A percentile compares a stretch with the other conserved stretches of the same genome.
Conservation (phyloP, 2,888 invertebrate species). For the Nephrotoma flavescens region DNA sequence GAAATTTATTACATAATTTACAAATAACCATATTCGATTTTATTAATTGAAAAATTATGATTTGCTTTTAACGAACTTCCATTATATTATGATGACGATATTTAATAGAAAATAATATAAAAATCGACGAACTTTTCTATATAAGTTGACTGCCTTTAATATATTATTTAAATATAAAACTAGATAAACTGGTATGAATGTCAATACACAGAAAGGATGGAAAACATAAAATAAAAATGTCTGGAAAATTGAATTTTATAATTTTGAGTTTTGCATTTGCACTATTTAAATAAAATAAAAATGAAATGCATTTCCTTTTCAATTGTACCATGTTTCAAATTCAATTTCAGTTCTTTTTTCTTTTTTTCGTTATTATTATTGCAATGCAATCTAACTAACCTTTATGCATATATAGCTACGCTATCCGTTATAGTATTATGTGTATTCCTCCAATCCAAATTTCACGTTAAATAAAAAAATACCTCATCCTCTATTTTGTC, state of each 20-base stretch:
- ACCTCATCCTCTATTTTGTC: neutral
- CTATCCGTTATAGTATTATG: neutral
- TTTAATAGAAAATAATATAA: too few species aligned
- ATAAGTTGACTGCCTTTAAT: neutral
- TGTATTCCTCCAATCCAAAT: neutral
- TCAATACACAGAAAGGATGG: neutral
- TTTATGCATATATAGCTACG: neutral
- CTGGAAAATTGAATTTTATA: neutral
- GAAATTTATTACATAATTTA: too few species aligned
- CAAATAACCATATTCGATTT: too few species aligned
- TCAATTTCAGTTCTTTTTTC: neutral
- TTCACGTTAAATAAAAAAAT: neutral
- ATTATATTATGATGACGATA: too few species aligned
- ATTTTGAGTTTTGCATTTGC: neutral
- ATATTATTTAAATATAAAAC: neutral
- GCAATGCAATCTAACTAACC: neutral
- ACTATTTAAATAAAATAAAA: neutral
- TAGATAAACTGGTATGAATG: neutral
- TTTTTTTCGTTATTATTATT: neutral
- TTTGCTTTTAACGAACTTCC: too few species aligned
- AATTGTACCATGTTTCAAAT: neutral
- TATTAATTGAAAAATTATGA: neutral
- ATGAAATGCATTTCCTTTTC: neutral
- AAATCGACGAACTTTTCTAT: neutral
- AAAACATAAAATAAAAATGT: neutral